Conservation (phyloP, 2,113 vertebrate species). For the Dendrocopos noguchii region DNA sequence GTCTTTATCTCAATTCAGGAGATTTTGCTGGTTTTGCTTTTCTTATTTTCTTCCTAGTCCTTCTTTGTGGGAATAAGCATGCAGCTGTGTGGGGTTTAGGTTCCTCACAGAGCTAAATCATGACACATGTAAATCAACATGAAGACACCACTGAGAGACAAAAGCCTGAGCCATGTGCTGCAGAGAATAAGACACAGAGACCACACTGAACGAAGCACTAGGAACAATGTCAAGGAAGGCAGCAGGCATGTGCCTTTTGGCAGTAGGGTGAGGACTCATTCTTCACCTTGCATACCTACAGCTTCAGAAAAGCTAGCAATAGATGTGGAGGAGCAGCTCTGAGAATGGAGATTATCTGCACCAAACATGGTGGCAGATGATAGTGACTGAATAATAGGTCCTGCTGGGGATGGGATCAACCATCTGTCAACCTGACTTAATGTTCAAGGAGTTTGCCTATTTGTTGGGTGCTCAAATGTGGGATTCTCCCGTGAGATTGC, state of each 20-base stretch:
- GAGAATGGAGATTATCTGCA: background rate
- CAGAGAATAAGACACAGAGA: background rate
- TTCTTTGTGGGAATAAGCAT: rapidly evolving
- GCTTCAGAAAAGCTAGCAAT: background rate
- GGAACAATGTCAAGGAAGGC: background rate
- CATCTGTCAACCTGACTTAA: background rate
- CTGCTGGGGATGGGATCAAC: background rate
- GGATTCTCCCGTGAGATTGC: background rate
- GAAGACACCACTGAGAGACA: background rate
- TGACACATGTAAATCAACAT: background rate
- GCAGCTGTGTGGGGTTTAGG: background rate
- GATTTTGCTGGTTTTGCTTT: background rate
- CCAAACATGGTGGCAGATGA: background rate
- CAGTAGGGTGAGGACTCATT: background rate
- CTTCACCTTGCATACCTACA: background rate
- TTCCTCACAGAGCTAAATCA: background rate
- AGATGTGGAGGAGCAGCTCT: background rate
- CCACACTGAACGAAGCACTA: background rate
- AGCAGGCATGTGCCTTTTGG: background rate
- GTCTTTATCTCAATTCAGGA: background rate
- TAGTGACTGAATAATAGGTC: background rate
- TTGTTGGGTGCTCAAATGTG: background rate
- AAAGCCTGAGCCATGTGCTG: background rate
- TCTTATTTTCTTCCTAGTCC: background rate
- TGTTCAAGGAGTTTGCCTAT: background rate